Evolutionary conservation across 2,888 invertebrate species (phyloP).

Genomic region (Eurytoma californica): DNA sequence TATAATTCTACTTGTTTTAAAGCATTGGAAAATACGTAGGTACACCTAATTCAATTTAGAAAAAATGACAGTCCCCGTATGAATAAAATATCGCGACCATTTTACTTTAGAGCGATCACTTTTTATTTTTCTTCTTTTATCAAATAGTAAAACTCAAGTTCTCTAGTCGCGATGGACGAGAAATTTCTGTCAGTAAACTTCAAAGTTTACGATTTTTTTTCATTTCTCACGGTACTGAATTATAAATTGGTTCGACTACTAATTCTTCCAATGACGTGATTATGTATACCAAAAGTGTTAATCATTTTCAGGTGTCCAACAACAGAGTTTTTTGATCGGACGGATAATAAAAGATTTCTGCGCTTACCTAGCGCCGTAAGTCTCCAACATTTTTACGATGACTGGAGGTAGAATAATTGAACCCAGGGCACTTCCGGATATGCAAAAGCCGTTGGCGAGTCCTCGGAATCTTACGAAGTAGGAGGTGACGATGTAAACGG

Average conservation of each 20-base stretch:
- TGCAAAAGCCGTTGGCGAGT: slow-evolving; percentile 90
- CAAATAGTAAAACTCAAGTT: background rate
- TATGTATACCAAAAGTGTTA: too few relatives aligned
- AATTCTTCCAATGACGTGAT: background rate
- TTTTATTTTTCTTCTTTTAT: background rate
- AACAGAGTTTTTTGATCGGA: background rate
- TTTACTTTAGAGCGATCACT: background rate
- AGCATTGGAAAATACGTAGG: too few relatives aligned
- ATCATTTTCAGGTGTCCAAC: too few relatives aligned
- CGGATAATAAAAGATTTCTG: background rate
- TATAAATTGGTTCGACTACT: background rate
- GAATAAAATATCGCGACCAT: background rate
- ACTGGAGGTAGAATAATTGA: slow-evolving; percentile 90
- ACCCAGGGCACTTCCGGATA: slow-evolving; percentile 91
- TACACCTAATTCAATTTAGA: background rate
- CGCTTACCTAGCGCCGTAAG: slow-evolving; percentile 84
- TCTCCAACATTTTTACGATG: slow-evolving; percentile 82
- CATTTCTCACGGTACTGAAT: too few relatives aligned
- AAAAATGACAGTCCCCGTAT: background rate
- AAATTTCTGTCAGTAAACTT: too few relatives aligned
- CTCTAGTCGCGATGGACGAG: too few relatives aligned
- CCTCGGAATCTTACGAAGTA: slow-evolving; percentile 88
- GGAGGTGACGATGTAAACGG: slow-evolving; percentile 92
- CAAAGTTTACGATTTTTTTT: background rate
- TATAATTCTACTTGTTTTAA: too few relatives aligned